phyloP scores from a whole-genome alignment of 2,797 vertebrate genomes.

The Pangasius macronema region DNA sequence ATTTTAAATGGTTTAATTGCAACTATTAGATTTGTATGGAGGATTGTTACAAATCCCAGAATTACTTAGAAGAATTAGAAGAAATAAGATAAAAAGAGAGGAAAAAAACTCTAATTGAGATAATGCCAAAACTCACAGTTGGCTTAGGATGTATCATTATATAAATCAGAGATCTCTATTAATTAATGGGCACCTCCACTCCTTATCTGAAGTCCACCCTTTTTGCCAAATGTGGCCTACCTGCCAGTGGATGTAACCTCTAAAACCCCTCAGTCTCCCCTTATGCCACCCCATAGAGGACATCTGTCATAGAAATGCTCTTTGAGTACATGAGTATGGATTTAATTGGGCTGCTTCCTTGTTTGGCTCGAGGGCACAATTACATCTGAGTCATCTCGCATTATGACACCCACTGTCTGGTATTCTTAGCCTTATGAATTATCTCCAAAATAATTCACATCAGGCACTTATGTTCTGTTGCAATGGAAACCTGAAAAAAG shows the following conservation, averaged over 20 bases:
- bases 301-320: not conserved
- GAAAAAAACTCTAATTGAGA: not conserved
- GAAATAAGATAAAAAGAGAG: not conserved
- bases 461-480: not conserved
- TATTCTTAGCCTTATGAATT: not conserved
- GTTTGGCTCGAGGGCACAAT: not conserved
- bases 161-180: not conserved
- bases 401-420: conserved; percentile 17
- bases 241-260: not conserved
- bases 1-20: not conserved
- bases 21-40: not conserved
- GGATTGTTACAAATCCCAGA: not conserved
- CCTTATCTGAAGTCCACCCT: not conserved
- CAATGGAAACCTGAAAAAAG: not conserved
- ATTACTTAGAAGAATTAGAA: not conserved
- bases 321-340: conserved; percentile 5
- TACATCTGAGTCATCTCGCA: not conserved
- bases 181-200: not conserved
- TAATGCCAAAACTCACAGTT: not conserved
- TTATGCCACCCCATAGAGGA: not conserved
- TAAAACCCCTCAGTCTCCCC: not conserved
- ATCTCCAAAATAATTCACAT: not conserved
- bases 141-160: not conserved
- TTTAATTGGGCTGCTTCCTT: not conserved
- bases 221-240: not conserved